A percentile compares a stretch with the other conserved stretches of the same genome.
Evolutionary conservation across 2,113 vertebrate genomes (phyloP).

Genomic region (Megaleporinus macrocephalus): DNA sequence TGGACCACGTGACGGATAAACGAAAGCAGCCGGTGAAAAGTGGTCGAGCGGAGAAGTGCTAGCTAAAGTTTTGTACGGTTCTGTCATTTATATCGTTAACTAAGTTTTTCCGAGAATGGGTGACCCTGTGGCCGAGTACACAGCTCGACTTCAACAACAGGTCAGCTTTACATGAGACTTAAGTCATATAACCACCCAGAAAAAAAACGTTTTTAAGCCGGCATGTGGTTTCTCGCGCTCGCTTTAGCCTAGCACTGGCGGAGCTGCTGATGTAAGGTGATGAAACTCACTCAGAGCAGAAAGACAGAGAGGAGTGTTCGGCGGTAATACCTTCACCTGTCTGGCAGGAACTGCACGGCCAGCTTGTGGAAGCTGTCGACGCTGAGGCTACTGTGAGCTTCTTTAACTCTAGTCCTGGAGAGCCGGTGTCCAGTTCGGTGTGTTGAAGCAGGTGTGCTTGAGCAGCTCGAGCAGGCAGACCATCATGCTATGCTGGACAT

Average conservation of each 20-base stretch:
- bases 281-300: neutral
- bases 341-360: too few relatives aligned
- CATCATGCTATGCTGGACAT: too few relatives aligned
- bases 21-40: too few relatives aligned
- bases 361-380: too few relatives aligned
- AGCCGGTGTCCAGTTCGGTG: too few relatives aligned
- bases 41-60: neutral
- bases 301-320: neutral
- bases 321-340: too few relatives aligned
- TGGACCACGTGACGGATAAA: neutral
- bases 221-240: neutral
- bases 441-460: too few relatives aligned
- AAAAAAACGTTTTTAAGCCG: too few relatives aligned
- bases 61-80: neutral
- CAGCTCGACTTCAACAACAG: slow-evolving; percentile 83
- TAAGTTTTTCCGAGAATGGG: slow-evolving; percentile 72
- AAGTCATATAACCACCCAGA: neutral
- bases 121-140: slow-evolving; percentile 70
- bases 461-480: too few relatives aligned
- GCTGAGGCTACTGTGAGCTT: too few relatives aligned
- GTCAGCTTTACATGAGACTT: slow-evolving; percentile 64
- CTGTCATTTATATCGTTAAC: neutral
- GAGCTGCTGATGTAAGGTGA: neutral
- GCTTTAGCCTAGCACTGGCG: neutral
- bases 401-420: too few relatives aligned